Evolutionary conservation across 2,797 vertebrate genomes (phyloP).

Genomic region (Gymnodraco acuticeps): DNA sequence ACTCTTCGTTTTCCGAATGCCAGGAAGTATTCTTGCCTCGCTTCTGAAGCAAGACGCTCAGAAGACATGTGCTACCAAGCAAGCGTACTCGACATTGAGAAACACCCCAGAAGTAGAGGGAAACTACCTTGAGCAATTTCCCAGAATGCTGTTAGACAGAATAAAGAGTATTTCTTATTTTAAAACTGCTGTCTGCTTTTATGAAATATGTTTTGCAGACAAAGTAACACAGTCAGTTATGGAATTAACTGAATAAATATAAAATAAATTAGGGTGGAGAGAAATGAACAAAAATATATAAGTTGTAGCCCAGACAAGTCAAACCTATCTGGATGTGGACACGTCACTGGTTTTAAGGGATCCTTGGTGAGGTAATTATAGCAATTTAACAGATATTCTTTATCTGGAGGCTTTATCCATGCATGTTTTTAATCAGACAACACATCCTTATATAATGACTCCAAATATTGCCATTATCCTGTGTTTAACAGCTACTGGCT

Average conservation of each 20-base stretch:
- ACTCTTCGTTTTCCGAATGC: no score
- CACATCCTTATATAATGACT: background rate
- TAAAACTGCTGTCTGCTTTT: conserved; percentile 10
- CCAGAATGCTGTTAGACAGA: conserved; percentile 13
- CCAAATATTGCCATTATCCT: background rate
- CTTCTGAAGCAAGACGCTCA: no score
- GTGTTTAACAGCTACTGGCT: background rate
- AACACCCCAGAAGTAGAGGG: conserved; percentile 4
- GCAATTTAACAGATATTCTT: background rate
- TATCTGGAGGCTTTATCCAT: no score
- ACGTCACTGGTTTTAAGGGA: background rate
- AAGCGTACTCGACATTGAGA: no score
- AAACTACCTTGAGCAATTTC: conserved; percentile 31
- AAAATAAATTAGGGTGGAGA: conserved; percentile 11
- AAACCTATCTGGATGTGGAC: background rate
- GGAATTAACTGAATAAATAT: conserved; percentile 9
- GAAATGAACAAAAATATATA: background rate
- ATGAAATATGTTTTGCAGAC: background rate
- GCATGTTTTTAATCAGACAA: background rate
- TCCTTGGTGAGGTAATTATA: background rate
- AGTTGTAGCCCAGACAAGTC: background rate
- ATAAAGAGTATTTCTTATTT: conserved; percentile 29
- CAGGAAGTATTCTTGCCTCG: no score
- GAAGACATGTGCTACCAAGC: no score
- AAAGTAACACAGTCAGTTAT: conserved; percentile 2